phyloP scores from a whole-genome alignment of 1,140 invertebrate species.

The Trigoniulus corallinus region DNA sequence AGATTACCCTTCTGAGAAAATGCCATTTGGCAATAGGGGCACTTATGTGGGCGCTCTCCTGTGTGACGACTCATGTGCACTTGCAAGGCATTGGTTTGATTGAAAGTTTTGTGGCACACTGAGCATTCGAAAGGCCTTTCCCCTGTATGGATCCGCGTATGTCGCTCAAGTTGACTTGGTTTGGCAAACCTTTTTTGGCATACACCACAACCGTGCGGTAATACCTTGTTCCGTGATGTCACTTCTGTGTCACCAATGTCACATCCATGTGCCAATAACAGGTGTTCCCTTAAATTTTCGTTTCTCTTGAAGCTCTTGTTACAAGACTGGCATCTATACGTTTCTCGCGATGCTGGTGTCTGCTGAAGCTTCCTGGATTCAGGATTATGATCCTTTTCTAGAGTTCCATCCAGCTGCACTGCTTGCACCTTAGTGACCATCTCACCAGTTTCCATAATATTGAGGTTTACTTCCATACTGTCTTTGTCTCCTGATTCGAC shows the following conservation, averaged over 20 bases:
- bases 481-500: not conserved
- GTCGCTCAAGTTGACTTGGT: slow-evolving; percentile 58
- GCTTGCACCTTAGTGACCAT: slow-evolving; percentile 5
- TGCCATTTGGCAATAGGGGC: slow-evolving; percentile 58
- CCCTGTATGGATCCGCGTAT: slow-evolving; percentile 23
- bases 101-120: slow-evolving; percentile 29
- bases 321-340: slow-evolving; percentile 14
- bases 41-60: slow-evolving; percentile 59
- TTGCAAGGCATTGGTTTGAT: slow-evolving; percentile 28
- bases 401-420: slow-evolving; percentile 15
- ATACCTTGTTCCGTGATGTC: slow-evolving; percentile 7
- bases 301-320: slow-evolving; percentile 21
- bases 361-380: not conserved
- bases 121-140: slow-evolving; percentile 34
- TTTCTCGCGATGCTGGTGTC: not conserved
- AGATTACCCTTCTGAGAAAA: slow-evolving; percentile 48
- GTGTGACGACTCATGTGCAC: slow-evolving; percentile 43
- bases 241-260: slow-evolving; percentile 12
- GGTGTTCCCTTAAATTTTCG: slow-evolving; percentile 23
- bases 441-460: slow-evolving; percentile 2
- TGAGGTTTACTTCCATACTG: not conserved
- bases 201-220: slow-evolving; percentile 48
- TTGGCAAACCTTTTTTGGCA: slow-evolving; percentile 83
- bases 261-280: slow-evolving; percentile 1
- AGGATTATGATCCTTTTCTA: not conserved